Percentiles rank a stretch among this genome's conserved stretches.
Conservation (phyloP, 2,113 vertebrate species). For the Oceanodroma tethys region DNA sequence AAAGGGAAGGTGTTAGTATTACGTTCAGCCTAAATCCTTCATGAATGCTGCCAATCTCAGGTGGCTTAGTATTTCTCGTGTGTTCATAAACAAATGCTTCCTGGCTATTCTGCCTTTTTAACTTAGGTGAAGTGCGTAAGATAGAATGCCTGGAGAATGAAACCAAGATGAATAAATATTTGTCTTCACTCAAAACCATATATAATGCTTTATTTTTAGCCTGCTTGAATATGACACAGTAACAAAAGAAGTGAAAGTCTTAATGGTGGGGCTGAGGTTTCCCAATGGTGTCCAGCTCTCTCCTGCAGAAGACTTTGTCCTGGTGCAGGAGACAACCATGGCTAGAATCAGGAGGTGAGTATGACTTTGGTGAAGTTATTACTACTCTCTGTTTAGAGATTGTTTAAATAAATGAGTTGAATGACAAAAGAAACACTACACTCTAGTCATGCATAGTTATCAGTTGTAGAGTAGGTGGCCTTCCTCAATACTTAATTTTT, state of each 20-base stretch:
- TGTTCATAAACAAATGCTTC: background rate
- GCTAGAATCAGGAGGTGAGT: conserved; percentile 89
- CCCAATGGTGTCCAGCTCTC: conserved; percentile 95
- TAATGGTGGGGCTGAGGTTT: conserved; percentile 90
- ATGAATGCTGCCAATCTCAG: background rate
- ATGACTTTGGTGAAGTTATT: background rate
- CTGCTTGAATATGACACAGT: conserved; percentile 87
- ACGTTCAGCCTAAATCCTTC: background rate
- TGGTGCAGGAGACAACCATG: conserved; percentile 93
- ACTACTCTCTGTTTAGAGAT: background rate
- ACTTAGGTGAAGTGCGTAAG: background rate
- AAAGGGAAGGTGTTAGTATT: background rate
- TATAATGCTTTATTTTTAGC: conserved; percentile 61
- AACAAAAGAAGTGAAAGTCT: conserved; percentile 86
- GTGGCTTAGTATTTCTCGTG: background rate
- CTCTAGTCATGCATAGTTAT: background rate
- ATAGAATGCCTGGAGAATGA: background rate
- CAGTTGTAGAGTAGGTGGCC: background rate
- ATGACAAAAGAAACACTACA: background rate
- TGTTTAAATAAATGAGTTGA: background rate
- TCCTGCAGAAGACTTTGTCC: conserved; percentile 90
- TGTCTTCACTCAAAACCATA: background rate
- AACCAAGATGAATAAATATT: background rate
- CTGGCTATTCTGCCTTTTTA: background rate
- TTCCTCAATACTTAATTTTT: background rate